These are phyloP conservation scores for rat (Rattus norvegicus) DNA, from an alignment of 2,113 vertebrate species.

Conservation along the genomic window GRCr8 NC_086022.1:145712501-145713000, in stretches of 20 bases:
- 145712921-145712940: background rate
- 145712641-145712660: background rate
- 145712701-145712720: background rate
- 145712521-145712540: slow-evolving; percentile 15
- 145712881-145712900: background rate
- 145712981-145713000: background rate
- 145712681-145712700: background rate
- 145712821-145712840: background rate
- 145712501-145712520: slow-evolving; percentile 52
- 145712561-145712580: slow-evolving; percentile 35
- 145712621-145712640: background rate
- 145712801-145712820: slow-evolving; percentile 16
- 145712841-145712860: background rate
- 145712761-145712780: background rate
- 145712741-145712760: background rate
- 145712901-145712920: background rate
- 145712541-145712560: slow-evolving; percentile 12
- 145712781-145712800: background rate
- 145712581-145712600: background rate
- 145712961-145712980: background rate
- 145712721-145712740: background rate
- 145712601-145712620: background rate
- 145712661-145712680: background rate
- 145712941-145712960: background rate
- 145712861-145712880: background rate